These are phyloP conservation scores for Prunella fulvescens DNA, from an alignment of 2,113 vertebrate genomes.

Conservation along the genomic window DNA sequence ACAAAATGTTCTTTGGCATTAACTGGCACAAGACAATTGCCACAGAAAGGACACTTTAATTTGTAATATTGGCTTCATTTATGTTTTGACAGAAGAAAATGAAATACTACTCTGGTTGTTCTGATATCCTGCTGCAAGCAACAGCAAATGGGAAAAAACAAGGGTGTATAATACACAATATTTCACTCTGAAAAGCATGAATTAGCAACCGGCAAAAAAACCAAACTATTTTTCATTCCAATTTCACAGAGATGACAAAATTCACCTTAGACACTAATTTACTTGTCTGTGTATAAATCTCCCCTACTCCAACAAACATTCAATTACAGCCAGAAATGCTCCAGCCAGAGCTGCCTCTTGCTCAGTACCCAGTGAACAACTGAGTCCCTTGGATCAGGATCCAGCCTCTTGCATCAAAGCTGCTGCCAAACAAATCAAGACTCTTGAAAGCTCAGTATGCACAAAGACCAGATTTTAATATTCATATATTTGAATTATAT, in stretches of 20 bases:
- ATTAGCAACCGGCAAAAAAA: not conserved
- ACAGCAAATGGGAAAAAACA: not conserved
- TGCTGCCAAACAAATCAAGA: constrained; percentile 34
- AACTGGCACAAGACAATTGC: not conserved
- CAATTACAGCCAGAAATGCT: not conserved
- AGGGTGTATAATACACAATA: not conserved
- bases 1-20: not conserved
- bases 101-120: not conserved
- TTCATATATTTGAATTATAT: not conserved
- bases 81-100: constrained; percentile 15
- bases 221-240: constrained; percentile 7
- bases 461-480: constrained; percentile 43
- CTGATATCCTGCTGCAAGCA: not conserved
- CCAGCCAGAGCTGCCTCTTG: constrained; percentile 30
- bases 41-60: constrained; percentile 10
- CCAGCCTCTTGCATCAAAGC: not conserved
- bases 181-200: constrained; percentile 4
- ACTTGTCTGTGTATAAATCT: not conserved
- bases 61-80: constrained; percentile 11
- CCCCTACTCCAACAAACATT: not conserved
- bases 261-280: constrained; percentile 44
- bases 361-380: not conserved
- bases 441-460: not conserved
- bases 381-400: not conserved
- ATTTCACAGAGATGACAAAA: constrained; percentile 2